Evolutionary conservation across 53 echinoderm and acorn worm species (phyloP).

Genomic region (Stichopus horrens): DNA sequence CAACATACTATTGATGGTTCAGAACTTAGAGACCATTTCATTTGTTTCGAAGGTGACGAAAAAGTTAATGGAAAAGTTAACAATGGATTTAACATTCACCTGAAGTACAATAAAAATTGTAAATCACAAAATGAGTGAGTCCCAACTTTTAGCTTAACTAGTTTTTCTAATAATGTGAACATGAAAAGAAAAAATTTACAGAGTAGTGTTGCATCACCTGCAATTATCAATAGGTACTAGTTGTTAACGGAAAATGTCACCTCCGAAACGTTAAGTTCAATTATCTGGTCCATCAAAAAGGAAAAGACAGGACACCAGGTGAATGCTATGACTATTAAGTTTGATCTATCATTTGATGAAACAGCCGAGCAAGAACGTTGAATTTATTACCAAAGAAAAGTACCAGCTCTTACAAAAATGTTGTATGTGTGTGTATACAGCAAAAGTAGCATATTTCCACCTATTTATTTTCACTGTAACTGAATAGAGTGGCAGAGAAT

Average conservation of each 20-base stretch:
- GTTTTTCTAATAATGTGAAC: constrained; percentile 4
- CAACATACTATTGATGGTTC: background rate
- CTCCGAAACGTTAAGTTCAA: constrained; percentile 13
- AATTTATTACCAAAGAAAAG: background rate
- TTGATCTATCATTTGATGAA: background rate
- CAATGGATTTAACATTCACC: constrained; percentile 5
- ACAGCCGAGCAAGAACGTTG: background rate
- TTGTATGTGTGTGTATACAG: background rate
- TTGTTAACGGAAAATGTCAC: constrained; percentile 36
- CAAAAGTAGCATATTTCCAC: background rate
- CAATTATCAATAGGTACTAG: background rate
- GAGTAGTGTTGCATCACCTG: background rate
- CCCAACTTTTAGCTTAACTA: background rate
- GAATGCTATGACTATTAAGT: background rate
- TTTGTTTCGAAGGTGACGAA: constrained; percentile 37
- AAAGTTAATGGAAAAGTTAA: constrained; percentile 48
- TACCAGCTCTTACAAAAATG: background rate
- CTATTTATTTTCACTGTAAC: background rate
- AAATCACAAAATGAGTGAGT: background rate
- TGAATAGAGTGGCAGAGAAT: background rate
- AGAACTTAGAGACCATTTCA: background rate
- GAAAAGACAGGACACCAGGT: background rate
- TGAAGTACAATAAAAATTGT: background rate
- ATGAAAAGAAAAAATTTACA: background rate
- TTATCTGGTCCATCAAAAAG: background rate